Evolutionary conservation across 92 coral and sea anemone species (phyloP), one percentile per base, ranked within the genome.

Genomic region (Actinernus sp.): DNA sequence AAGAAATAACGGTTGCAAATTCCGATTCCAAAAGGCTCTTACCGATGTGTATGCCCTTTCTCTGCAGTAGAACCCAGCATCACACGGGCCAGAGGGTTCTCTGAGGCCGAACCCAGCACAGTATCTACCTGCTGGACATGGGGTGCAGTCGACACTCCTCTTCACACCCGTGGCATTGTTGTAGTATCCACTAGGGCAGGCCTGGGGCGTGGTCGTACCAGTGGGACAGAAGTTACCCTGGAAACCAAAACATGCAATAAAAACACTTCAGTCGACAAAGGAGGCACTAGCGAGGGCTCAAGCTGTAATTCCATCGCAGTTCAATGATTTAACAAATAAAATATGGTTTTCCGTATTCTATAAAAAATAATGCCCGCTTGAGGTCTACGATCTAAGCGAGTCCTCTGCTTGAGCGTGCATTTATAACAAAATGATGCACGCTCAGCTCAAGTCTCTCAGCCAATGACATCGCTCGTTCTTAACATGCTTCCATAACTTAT

Each of bases 161-260:
- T 87, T 87, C 3, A 95, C 99, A 18, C 90, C 95, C 20, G 99
- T 71, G 2, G 99, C 93, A 74, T 91, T 95, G 26, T 93, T 93
- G 68, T 75, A 95, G 90, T 80, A 91, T 55, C 99, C 99, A 73
- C 85, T 83, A 1, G 99, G 97, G 70, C 99, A 95, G 37, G 97
- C 82, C 65, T 91, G 97, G 25, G 99, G 95, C 22, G 58, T 84
- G 43, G 99, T 95, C 3, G 89, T 83, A 29, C 99, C 99, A 51
- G 99, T 95, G 12, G 99, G 92, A 64, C 99, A 95, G 79, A 95
- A 95, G 68, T 71, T 79, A 24, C 99, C 99, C 99, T 95, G 55
- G 3, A 52, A 73, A 26, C 9, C 55, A 31, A 9, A 34, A 23
- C 10, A 1, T 0, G 22, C 7, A 14, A 0, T 9, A 46, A 18